Evolutionary conservation across 1,140 invertebrate species (phyloP).

Genomic region (Ditylenchus dipsaci): DNA sequence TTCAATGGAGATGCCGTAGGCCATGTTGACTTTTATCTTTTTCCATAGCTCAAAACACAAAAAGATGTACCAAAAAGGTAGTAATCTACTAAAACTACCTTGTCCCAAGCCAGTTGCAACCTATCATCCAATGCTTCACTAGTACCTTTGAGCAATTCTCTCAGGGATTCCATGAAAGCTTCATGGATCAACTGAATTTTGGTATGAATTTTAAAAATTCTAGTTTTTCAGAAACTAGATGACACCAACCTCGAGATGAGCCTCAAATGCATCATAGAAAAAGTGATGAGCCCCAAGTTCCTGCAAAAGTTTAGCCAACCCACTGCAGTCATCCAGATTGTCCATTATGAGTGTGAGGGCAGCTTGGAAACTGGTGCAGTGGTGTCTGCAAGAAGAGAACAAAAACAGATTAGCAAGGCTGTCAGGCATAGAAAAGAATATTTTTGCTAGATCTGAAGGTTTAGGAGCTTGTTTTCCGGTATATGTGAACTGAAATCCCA

Average conservation of each 20-base stretch:
- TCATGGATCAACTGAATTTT: slow-evolving; percentile 49
- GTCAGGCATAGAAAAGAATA: neutral
- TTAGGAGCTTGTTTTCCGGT: neutral
- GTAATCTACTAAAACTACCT: slow-evolving; percentile 7
- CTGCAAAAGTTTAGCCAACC: slow-evolving; percentile 40
- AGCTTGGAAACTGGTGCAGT: slow-evolving; percentile 50
- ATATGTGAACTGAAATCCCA: slow-evolving; percentile 25
- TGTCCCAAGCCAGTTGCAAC: slow-evolving; percentile 45
- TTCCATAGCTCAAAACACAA: slow-evolving; percentile 27
- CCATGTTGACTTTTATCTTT: slow-evolving; percentile 43
- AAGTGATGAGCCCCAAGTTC: slow-evolving; percentile 57
- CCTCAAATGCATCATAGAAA: slow-evolving; percentile 55
- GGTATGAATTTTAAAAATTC: no score
- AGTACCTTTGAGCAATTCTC: slow-evolving; percentile 31
- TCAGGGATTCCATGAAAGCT: slow-evolving; percentile 42
- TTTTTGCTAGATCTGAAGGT: neutral
- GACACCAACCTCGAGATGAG: slow-evolving; percentile 48
- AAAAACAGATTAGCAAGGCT: no score
- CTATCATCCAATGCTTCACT: slow-evolving; percentile 40
- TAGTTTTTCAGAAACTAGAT: slow-evolving; percentile 20
- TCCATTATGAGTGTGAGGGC: slow-evolving; percentile 56
- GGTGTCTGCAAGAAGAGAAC: slow-evolving; percentile 39
- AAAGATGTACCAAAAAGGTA: neutral
- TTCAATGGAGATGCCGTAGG: slow-evolving; percentile 44
- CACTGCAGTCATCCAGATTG: slow-evolving; percentile 50